Percentiles rank a stretch among this genome's conserved stretches.
phyloP scores from a whole-genome alignment of 2,113 vertebrate species.

The Erpornis zantholeuca region DNA sequence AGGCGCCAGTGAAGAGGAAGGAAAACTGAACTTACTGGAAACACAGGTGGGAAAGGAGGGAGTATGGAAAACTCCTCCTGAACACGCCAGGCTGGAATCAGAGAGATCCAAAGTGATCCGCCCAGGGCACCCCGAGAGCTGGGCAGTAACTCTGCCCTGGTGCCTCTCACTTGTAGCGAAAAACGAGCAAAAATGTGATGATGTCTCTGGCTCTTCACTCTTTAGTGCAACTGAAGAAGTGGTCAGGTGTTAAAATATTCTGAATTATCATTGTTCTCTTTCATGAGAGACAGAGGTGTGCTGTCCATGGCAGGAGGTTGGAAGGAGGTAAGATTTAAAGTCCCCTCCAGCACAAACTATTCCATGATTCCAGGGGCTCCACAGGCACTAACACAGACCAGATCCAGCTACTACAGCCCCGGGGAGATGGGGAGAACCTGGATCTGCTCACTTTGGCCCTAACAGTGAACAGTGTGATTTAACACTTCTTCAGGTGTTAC shows the following conservation, averaged over 20 bases:
- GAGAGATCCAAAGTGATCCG: background rate
- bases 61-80: background rate
- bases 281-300: background rate
- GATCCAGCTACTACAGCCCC: background rate
- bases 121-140: background rate
- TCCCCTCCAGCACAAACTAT: background rate
- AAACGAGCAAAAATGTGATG: background rate
- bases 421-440: too few relatives aligned
- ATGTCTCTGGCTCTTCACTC: background rate
- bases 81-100: accelerated
- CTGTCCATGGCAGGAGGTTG: background rate
- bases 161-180: background rate
- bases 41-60: background rate
- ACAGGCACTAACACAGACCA: background rate
- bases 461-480: background rate
- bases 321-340: background rate
- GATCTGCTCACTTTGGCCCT: background rate
- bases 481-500: background rate
- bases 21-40: background rate
- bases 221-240: background rate
- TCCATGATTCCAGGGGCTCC: background rate
- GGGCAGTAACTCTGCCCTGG: background rate
- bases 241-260: background rate
- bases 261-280: background rate
- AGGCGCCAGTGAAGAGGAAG: background rate